Conservation (phyloP, 2,888 invertebrate species). For the Halocaridina rubra region DNA sequence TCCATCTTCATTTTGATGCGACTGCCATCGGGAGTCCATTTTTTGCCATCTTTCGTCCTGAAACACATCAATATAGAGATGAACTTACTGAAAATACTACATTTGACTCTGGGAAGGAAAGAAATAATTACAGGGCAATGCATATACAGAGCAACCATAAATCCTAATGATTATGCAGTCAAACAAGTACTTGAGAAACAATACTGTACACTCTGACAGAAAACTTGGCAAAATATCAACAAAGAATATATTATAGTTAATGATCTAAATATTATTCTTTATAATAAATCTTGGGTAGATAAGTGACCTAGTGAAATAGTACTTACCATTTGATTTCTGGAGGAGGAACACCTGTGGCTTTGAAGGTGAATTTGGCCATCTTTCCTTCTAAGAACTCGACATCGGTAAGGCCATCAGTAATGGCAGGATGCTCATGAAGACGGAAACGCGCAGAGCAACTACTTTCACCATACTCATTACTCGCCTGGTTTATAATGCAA, state of each 20-base stretch:
- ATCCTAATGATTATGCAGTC: no score
- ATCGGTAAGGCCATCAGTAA: slow-evolving; percentile 49
- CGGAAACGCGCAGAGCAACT: slow-evolving; percentile 47
- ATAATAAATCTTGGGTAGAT: no score
- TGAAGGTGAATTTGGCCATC: slow-evolving; percentile 47
- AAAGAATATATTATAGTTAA: no score
- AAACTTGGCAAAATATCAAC: no score
- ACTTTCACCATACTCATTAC: slow-evolving; percentile 60
- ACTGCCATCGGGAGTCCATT: slow-evolving; percentile 45
- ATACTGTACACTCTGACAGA: no score
- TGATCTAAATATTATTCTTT: no score
- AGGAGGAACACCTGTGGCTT: slow-evolving; percentile 57
- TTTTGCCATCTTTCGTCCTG: slow-evolving; percentile 63
- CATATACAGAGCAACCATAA: no score
- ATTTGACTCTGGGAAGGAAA: background rate
- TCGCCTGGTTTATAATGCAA: no score
- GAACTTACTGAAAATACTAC: no score
- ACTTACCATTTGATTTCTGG: slow-evolving; percentile 63
- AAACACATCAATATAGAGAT: no score
- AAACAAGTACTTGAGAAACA: no score
- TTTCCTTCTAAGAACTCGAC: slow-evolving; percentile 53
- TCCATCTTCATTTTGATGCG: slow-evolving; percentile 60
- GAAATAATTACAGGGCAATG: background rate
- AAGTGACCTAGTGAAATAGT: no score
- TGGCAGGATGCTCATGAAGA: slow-evolving; percentile 49